A percentile compares a stretch with the other conserved stretches of the same genome.
phyloP scores from a whole-genome alignment of 1,140 invertebrate species.

The Episyrphus balteatus region DNA sequence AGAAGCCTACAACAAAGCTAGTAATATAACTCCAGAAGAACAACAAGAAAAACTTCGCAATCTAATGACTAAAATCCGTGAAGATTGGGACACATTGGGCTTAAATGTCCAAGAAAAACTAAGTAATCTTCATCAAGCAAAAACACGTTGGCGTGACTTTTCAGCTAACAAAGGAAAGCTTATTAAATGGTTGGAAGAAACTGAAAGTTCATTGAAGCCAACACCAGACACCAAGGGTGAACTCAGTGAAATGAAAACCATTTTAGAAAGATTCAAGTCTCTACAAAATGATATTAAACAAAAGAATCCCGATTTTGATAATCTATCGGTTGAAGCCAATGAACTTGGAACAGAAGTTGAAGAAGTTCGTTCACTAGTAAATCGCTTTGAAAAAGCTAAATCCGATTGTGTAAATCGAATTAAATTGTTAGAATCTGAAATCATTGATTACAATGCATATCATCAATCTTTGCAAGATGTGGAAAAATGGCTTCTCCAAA shows the following conservation, averaged over 20 bases:
- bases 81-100: conserved; percentile 72
- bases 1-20: conserved; percentile 73
- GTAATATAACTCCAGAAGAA: conserved; percentile 66
- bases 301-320: conserved; percentile 61
- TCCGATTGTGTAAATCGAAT: conserved; percentile 49
- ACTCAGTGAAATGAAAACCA: conserved; percentile 80
- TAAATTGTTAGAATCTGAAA: conserved; percentile 59
- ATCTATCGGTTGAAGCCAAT: conserved; percentile 55
- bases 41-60: conserved; percentile 66
- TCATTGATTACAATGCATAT: conserved; percentile 76
- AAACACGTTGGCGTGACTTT: conserved; percentile 73
- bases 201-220: conserved; percentile 49
- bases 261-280: conserved; percentile 73
- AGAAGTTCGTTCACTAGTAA: conserved; percentile 50
- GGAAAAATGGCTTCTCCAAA: conserved; percentile 90
- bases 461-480: conserved; percentile 83
- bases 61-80: conserved; percentile 60
- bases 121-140: conserved; percentile 61
- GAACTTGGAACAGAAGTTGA: conserved; percentile 55
- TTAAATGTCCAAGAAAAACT: conserved; percentile 69
- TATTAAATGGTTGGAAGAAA: conserved; percentile 58
- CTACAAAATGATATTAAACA: conserved; percentile 61
- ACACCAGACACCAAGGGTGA: conserved; percentile 64
- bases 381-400: conserved; percentile 52
- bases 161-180: conserved; percentile 55